phyloP scores from a whole-genome alignment of 2,797 vertebrate genomes.

The Helarctos malayanus region DNA sequence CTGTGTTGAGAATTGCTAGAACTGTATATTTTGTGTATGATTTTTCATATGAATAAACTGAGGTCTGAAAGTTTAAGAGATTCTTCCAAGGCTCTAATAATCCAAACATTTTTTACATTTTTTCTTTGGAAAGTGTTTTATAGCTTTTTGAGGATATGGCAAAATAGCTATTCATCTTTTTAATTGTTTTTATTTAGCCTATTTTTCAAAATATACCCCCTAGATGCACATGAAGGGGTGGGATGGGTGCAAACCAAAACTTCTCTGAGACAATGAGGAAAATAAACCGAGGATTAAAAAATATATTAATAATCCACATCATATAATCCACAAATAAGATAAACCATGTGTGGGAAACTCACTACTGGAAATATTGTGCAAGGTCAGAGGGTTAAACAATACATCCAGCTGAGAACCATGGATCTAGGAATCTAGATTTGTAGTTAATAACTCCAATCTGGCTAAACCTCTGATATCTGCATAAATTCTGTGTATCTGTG shows the following conservation, averaged over 20 bases:
- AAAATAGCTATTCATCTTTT: neutral
- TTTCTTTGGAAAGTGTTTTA: neutral
- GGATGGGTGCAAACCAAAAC: neutral
- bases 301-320: neutral
- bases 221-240: neutral
- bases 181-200: neutral
- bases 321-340: neutral
- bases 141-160: neutral
- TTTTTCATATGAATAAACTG: conserved; percentile 10
- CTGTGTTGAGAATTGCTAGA: neutral
- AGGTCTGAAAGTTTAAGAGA: neutral
- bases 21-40: neutral
- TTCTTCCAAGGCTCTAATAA: neutral
- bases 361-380: neutral
- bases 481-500: neutral
- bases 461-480: neutral
- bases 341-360: neutral
- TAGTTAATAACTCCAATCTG: neutral
- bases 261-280: neutral
- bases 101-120: neutral
- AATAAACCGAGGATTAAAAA: neutral
- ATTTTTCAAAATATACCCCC: neutral
- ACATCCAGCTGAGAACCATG: neutral
- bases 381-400: neutral
- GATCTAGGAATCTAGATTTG: neutral